These are phyloP conservation scores for Chascanopsetta lugubris DNA, from an alignment of 2,113 vertebrate genomes.

Conservation along the genomic window DNA sequence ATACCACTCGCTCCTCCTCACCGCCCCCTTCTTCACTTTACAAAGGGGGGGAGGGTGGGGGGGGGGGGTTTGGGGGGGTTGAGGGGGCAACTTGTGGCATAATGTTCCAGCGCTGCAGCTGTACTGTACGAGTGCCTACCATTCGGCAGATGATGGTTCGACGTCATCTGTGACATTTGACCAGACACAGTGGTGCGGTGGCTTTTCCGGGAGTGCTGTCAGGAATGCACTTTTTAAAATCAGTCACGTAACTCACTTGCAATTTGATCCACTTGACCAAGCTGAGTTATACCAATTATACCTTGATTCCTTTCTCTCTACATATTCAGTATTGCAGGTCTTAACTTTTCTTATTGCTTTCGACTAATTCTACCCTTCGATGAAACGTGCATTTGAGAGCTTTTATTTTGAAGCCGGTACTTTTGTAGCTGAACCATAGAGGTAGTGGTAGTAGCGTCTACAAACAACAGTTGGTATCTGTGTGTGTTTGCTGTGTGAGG, in stretches of 20 bases:
- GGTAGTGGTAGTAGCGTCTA: conserved; percentile 40
- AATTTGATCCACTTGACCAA: background rate
- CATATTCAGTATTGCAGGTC: no score
- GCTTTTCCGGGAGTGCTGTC: conserved; percentile 20
- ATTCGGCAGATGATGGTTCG: conserved; percentile 29
- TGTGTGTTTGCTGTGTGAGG: conserved; percentile 30
- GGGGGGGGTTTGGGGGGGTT: no score
- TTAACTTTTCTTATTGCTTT: no score
- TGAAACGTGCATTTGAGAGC: conserved; percentile 38
- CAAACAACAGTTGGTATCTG: conserved; percentile 16
- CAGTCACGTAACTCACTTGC: background rate
- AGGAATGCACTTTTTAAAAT: conserved; percentile 5
- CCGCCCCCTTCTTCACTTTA: background rate
- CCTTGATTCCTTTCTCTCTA: no score
- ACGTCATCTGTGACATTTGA: conserved; percentile 39
- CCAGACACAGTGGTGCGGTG: conserved; percentile 22
- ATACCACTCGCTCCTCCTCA: background rate
- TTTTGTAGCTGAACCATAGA: conserved; percentile 56
- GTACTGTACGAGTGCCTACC: conserved; percentile 59
- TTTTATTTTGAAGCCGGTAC: conserved; percentile 28
- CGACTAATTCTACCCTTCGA: no score
- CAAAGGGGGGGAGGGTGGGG: conserved; percentile 1
- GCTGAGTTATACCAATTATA: no score
- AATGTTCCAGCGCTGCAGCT: conserved; percentile 26
- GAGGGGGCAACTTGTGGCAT: conserved; percentile 21